Base-by-base conservation (phyloP, 2,888 invertebrate species). In the Amblyjoppa fuscipennis region DNA sequence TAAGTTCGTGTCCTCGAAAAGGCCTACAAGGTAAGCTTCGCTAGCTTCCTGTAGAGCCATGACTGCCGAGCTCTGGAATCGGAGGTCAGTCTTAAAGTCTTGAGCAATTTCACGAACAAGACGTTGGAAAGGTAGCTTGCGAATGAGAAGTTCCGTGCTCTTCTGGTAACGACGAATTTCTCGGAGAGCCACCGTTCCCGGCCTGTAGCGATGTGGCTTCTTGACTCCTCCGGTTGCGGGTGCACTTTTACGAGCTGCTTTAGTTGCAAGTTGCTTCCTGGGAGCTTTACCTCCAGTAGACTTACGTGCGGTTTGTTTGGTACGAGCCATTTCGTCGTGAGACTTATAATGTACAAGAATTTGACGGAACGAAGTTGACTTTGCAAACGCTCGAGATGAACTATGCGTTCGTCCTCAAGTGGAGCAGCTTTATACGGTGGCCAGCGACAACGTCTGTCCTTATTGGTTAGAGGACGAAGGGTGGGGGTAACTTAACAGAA, bases 141-240 rank as follows among this genome's bases (percentile, higher is more conserved):
- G 94, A 91, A 97, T 96, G 51, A 97, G 92, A 88, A 97, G 94
- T 90, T 97, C 97, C 0, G 97, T 97, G 76, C 96, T 96, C 92
- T 97, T 97, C 92, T 97, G 97, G 91, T 97, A 97, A 88, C 97
- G 95, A 85, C 97, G 94, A 66, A 97, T 97, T 94, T 97, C 97
- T 89, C 96, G 95, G 68, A 97, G 94, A 56, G 97, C 97, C 0
- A 96, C 96, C 0, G 96, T 96, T 41, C 96, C 96, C 0, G 96
- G 96, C 1, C 96, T 95, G 93, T 96, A 97, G 91, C 96, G 94
- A 94, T 96, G 96, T 0, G 96, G 96, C 94, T 96, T 97, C 93
- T 97, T 97, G 1, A 97, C 96, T 34, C 96, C 96, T 51, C 96
- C 96, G 1, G 96, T 96, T 0, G 96, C 96, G 59, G 96, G 96